Evolutionary conservation across 1,140 invertebrate species (phyloP), one percentile per base, ranked within the genome.

Genomic region (Palaemon carinicauda): DNA sequence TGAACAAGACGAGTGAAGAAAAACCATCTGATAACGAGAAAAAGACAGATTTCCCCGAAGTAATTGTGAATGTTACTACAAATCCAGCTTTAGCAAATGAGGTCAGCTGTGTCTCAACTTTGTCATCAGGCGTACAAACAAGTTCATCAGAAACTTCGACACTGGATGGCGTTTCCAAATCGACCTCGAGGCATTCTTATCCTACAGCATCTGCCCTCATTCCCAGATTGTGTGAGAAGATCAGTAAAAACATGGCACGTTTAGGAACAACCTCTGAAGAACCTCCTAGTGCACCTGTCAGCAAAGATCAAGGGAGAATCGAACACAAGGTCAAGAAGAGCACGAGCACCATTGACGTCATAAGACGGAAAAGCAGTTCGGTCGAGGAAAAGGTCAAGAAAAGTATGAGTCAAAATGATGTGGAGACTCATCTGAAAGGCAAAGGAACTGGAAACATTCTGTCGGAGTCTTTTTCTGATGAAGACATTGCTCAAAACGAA

Each of bases 401-500:
- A 69, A 86, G 84, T 33, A 73, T 86, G 65, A 86, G 84, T 74
- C 77, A 86, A 12, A 60, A 52, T 10, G 84, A 86, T n/a, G 84
- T 86, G 12, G 77, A 86, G 65, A 54, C 21, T 53, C 84, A 80
- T 31, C 31, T 86, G 33, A 54, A 79, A 21, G 50, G 56, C 50
- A 65, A 33, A 15, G 41, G 24, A 50, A 41, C 65, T 2, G 50
- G 33, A 53, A 19, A 52, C 15, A 41, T 24, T 12, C 21, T 82
- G 17, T 87, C 85, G 4, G 85, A 87, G 51, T 87, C 85, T 27
- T 87, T 87, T 27, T 87, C 85, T n/a, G 85, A 87, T 54, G 85
- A 87, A 21, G 85, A 87, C 50, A 87, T 87, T 24, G 27, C 53
- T 12, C 79, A 81, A 10, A 87, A 81, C 69, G 78, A 75, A 24